Evolutionary conservation across 1,140 invertebrate genomes (phyloP).

Genomic region (Papilio helenus): DNA sequence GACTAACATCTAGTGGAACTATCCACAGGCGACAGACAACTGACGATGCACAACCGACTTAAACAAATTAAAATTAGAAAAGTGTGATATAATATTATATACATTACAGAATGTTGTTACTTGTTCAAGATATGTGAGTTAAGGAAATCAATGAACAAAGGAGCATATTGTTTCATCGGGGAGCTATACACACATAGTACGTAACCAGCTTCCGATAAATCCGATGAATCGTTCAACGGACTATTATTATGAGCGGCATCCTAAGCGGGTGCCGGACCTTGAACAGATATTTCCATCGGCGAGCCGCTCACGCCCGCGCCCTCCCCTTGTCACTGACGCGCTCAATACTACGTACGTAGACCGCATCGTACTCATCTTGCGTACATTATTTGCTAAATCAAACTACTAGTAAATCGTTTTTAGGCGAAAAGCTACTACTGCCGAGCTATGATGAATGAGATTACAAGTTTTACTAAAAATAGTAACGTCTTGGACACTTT

Average conservation of each 20-base stretch:
- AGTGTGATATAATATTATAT: no score
- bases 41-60: no score
- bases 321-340: constrained; percentile 40
- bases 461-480: neutral
- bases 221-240: constrained; percentile 43
- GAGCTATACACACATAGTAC: neutral
- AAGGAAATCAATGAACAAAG: neutral
- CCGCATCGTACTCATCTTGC: neutral
- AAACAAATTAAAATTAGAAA: no score
- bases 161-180: neutral
- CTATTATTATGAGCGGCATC: constrained; percentile 47
- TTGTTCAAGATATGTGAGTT: neutral
- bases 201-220: constrained; percentile 7
- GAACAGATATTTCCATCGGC: constrained; percentile 49
- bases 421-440: neutral
- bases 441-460: neutral
- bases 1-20: no score
- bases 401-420: neutral
- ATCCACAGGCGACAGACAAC: no score
- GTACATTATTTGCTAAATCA: constrained; percentile 41
- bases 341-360: constrained; percentile 39
- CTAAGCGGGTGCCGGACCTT: constrained; percentile 45
- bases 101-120: neutral
- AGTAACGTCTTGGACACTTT: no score
- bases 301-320: constrained; percentile 41